phyloP scores from a whole-genome alignment of 2,113 vertebrate genomes.

The Ivindomyrus marchei region DNA sequence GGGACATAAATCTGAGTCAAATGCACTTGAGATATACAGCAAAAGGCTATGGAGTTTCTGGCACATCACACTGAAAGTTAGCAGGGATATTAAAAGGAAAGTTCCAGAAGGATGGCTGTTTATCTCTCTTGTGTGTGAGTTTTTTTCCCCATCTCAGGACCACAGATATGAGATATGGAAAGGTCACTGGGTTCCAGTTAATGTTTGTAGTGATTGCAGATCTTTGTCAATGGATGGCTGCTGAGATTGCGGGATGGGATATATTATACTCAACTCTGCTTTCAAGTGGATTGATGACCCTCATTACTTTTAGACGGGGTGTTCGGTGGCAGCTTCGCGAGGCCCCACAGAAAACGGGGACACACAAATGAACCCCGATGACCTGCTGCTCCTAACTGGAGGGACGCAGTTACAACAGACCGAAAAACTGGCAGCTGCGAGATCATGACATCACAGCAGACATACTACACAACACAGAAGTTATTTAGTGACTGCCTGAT shows the following conservation, averaged over 20 bases:
- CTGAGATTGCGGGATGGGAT: slow-evolving; percentile 29
- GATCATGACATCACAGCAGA: neutral
- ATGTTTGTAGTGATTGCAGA: slow-evolving; percentile 37
- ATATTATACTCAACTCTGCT: slow-evolving; percentile 27
- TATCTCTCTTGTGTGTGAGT: slow-evolving; percentile 15
- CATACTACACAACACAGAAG: neutral
- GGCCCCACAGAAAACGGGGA: slow-evolving; percentile 22
- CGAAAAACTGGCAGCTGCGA: neutral
- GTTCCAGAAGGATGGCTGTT: slow-evolving; percentile 25
- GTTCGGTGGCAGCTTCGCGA: slow-evolving; percentile 27
- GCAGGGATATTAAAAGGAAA: slow-evolving; percentile 11
- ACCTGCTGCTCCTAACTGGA: neutral
- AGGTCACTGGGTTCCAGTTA: slow-evolving; percentile 29
- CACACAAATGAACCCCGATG: slow-evolving; percentile 13
- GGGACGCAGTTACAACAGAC: neutral
- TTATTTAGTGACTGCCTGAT: neutral
- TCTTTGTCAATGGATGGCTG: slow-evolving; percentile 31
- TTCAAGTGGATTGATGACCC: slow-evolving; percentile 38
- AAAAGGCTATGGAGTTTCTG: neutral
- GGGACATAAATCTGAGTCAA: neutral
- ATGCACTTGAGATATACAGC: neutral
- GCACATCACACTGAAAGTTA: neutral
- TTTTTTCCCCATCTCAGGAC: neutral
- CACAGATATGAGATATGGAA: slow-evolving; percentile 27
- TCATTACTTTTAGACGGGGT: slow-evolving; percentile 32